Conservation (phyloP, 2,113 vertebrate genomes). For the Cottus gobio region DNA sequence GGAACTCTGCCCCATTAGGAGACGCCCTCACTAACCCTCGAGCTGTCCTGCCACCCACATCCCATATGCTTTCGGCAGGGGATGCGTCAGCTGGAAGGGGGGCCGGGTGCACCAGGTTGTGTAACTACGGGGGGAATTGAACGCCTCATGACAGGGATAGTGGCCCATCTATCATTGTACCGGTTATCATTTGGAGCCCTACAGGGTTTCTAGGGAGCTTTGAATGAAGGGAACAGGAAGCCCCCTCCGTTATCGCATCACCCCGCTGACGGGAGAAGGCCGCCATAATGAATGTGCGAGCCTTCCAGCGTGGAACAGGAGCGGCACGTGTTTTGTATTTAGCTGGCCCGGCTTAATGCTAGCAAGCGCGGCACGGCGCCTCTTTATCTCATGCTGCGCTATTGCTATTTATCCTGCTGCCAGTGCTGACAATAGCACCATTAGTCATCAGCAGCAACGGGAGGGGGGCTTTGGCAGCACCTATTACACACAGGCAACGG, state of each 20-base stretch:
- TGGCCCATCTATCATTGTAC: slow-evolving; percentile 27
- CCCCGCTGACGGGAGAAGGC: slow-evolving; percentile 25
- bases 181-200: slow-evolving; percentile 38
- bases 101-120: neutral
- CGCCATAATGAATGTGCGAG: slow-evolving; percentile 67
- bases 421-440: slow-evolving; percentile 75
- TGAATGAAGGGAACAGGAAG: slow-evolving; percentile 44
- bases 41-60: neutral
- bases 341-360: slow-evolving; percentile 56
- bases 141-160: slow-evolving; percentile 6
- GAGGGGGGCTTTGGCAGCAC: slow-evolving; percentile 52
- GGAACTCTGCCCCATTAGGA: neutral
- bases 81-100: neutral
- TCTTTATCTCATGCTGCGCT: slow-evolving; percentile 78
- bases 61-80: neutral
- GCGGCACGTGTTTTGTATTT: slow-evolving; percentile 71
- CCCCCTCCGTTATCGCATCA: slow-evolving; percentile 52
- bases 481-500: slow-evolving; percentile 63
- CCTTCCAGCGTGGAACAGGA: slow-evolving; percentile 48
- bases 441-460: slow-evolving; percentile 76
- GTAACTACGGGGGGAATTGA: neutral
- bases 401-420: slow-evolving; percentile 84
- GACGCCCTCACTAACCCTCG: neutral
- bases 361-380: slow-evolving; percentile 44
- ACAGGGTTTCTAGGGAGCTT: slow-evolving; percentile 17